Evolutionary conservation across 2,888 invertebrate species (phyloP), one percentile per base, ranked within the genome.

Genomic region (Criorhina ranunculi): DNA sequence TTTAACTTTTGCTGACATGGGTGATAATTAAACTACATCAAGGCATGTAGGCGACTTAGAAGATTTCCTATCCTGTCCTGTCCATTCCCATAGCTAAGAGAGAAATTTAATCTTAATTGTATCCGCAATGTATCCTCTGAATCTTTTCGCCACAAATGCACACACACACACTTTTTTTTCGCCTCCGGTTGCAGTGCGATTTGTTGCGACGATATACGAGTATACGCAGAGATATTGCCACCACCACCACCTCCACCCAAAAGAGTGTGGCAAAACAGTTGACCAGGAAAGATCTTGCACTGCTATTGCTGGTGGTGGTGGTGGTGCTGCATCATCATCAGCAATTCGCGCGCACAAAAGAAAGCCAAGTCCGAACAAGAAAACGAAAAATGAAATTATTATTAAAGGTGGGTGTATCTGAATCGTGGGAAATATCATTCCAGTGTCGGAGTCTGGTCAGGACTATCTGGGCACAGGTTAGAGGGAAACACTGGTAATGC

Each of bases 321-420:
- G n/a, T 73, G 77, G 62, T 82, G 75, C 59, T 82, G 83, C 73
- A 85, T 79, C 79, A 66, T 70, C 85, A 70, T 79, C 75, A 75
- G 75, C 62, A 64, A 79, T 75, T 79, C 79, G 64, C 79, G 73
- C 67, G 62, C 78, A 85, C 79, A 85, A 85, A 85, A 85, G 85
- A 85, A 85, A 85, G 85, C 67, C 67, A 69, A 55, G 42, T 55
- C 44, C 17, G 69, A 42, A 60, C 31, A 59, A 76, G 76, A 60
- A 69, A 75, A 59, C 64, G 80, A 69, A 76, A 81, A 81, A 86
- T 81, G 60, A 86, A 86, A 86, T 80, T 86, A 86, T 86, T 86
- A 86, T 81, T 86, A 86, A 85, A 86, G 85, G 87, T 87, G 87
- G 87, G 87, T 87, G 87, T 87, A 87, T 87, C 87, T 87, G 86